Evolutionary conservation across 1,140 invertebrate species (phyloP).

Genomic region (Drosophila lacteicornis): DNA sequence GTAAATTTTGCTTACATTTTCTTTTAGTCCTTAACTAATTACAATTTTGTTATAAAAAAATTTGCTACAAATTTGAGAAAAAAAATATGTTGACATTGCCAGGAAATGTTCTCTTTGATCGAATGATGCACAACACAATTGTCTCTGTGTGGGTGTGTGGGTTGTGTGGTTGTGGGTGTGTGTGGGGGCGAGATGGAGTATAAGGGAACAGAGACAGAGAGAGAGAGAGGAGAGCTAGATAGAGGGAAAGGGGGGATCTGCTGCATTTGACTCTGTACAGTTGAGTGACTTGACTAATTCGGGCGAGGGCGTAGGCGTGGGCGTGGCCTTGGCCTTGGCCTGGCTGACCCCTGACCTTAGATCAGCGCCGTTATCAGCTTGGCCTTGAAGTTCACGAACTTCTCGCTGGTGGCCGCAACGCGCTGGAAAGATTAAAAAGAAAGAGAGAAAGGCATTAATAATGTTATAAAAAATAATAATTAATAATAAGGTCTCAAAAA

Average conservation of each 20-base stretch:
- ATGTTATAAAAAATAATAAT: neutral
- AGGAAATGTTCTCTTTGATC: constrained; percentile 32
- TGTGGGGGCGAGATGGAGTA: constrained; percentile 1
- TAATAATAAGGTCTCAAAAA: too few relatives aligned
- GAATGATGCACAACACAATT: constrained; percentile 35
- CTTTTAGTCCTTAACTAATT: constrained; percentile 43
- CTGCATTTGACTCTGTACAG: constrained; percentile 69
- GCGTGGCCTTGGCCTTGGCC: constrained; percentile 35
- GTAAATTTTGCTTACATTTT: constrained; percentile 58
- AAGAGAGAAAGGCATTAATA: constrained; percentile 23
- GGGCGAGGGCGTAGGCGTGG: constrained; percentile 26
- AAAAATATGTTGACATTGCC: constrained; percentile 48
- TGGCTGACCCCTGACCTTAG: constrained; percentile 86
- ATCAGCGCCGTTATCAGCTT: constrained; percentile 94
- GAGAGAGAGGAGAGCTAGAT: neutral
- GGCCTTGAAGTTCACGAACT: constrained; percentile 95
- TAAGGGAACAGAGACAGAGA: neutral
- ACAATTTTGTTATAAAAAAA: constrained; percentile 51
- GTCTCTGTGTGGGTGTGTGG: constrained; percentile 40
- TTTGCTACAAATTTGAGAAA: constrained; percentile 58
- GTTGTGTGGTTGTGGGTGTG: constrained; percentile 24
- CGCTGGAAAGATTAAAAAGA: constrained; percentile 86
- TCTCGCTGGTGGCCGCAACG: constrained; percentile 93
- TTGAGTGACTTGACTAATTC: constrained; percentile 76
- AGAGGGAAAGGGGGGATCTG: constrained; percentile 26